Conservation (phyloP, 2,113 vertebrate species). For the Pomatostomus ruficeps region DNA sequence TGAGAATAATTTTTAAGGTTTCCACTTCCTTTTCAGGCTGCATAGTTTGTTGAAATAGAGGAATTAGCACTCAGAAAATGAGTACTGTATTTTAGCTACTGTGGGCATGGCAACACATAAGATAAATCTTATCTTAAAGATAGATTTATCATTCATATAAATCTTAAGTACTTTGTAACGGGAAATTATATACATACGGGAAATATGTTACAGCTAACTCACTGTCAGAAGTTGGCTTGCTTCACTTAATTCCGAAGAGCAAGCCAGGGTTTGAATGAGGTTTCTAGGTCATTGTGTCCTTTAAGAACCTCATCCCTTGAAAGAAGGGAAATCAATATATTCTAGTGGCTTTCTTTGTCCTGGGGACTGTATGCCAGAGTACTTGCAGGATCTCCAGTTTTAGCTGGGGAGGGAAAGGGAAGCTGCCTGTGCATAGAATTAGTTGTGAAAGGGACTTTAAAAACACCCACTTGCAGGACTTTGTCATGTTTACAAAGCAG, state of each 20-base stretch:
- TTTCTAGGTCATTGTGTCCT: slow-evolving; percentile 49
- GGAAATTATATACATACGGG: background rate
- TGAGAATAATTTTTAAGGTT: background rate
- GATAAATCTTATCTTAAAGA: background rate
- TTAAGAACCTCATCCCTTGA: slow-evolving; percentile 17
- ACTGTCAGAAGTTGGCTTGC: background rate
- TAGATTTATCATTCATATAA: slow-evolving; percentile 39
- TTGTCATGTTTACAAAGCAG: background rate
- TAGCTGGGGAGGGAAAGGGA: background rate
- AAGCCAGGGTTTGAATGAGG: background rate
- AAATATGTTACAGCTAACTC: background rate
- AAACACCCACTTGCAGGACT: background rate
- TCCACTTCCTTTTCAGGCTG: background rate
- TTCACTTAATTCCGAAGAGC: background rate
- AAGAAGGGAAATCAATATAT: background rate
- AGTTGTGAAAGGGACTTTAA: background rate
- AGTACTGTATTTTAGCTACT: background rate
- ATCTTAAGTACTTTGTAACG: slow-evolving; percentile 18
- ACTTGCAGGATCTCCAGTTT: background rate
- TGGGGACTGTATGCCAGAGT: background rate
- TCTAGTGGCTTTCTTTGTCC: background rate
- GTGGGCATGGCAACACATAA: background rate
- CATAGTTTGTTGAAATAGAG: background rate
- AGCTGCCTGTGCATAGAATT: background rate
- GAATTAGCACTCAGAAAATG: slow-evolving; percentile 4